Evolutionary conservation across 2,113 vertebrate species (phyloP), one percentile per base, ranked within the genome.

Genomic region (Apteryx mantelli): DNA sequence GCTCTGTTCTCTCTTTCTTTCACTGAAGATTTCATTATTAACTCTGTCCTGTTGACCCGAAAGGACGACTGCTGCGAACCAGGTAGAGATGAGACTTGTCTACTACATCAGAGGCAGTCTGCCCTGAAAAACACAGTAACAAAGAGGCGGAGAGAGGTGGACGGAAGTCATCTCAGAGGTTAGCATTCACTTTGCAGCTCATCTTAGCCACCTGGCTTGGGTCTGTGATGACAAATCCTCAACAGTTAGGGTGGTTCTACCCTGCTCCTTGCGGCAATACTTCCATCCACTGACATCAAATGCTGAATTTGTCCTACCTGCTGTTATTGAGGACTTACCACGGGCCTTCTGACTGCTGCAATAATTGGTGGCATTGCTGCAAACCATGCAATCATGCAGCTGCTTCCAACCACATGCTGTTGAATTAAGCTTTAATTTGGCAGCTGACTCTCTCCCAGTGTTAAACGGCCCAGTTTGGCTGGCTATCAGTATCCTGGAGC

Each of bases 261-360:
- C 20, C 3, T 0, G 6, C 42, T 64, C 11, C 65, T 50, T 28
- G 65, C 58, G 60, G 70, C 52, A 10, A 0, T 7, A 5, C 28
- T 55, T n/a, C 79, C 38, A 5, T 5, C 19, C 24, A 4, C 25
- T 4, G 26, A 32, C 5, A 14, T 15, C 25, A 6, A 30, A 65
- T 1, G 38, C 34, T 46, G 24, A 58, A 2, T 71, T 22, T 38
- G 52, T 55, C 32, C 68, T 17, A 50, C 26, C 75, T 68, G 75
- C 38, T 13, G 0, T 24, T 8, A 42, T 56, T 0, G 1, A 22
- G 42, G 34, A 3, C 50, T 9, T 19, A 18, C 6, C 36, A 1
- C 6, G 68, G 44, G 17, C 42, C 76, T 40, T 4, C 61, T 56
- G 48, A 24, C 70, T 24, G 56, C 82, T 73, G 85, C 70, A 5